Evolutionary conservation across 2,888 invertebrate species (phyloP).

Genomic region (Terebella lapidaria): DNA sequence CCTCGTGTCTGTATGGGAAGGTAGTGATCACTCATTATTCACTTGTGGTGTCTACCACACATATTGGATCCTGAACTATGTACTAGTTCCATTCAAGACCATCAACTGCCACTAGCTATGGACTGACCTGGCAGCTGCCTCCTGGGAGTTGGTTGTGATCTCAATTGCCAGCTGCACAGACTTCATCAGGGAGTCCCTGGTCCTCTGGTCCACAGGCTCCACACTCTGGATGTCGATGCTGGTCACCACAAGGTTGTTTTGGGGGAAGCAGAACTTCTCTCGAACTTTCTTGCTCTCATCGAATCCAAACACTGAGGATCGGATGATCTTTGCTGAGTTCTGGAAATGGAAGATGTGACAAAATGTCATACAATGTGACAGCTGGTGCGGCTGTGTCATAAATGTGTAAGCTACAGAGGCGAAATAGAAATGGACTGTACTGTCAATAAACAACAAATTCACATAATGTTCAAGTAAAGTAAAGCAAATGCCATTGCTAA

Average conservation of each 20-base stretch:
- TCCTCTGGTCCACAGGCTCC: slow-evolving; percentile 58
- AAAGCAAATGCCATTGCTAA: too few species aligned
- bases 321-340: slow-evolving; percentile 57
- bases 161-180: slow-evolving; percentile 58
- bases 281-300: slow-evolving; percentile 54
- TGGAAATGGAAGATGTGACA: slow-evolving; percentile 27
- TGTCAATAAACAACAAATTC: background rate
- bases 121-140: slow-evolving; percentile 54
- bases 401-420: background rate
- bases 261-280: slow-evolving; percentile 53
- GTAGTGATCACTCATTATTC: too few species aligned
- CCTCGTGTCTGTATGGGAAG: slow-evolving; percentile 54
- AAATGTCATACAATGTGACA: background rate
- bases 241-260: slow-evolving; percentile 55
- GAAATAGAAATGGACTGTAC: background rate
- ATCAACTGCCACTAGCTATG: too few species aligned
- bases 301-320: slow-evolving; percentile 55
- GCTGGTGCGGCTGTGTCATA: too few species aligned
- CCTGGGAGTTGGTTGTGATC: slow-evolving; percentile 58
- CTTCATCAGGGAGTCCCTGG: slow-evolving; percentile 56
- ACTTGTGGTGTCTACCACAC: too few species aligned
- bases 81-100: too few species aligned
- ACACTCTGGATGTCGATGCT: slow-evolving; percentile 58
- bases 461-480: too few species aligned
- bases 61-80: too few species aligned